Evolutionary conservation across 1,140 invertebrate genomes (phyloP).

Genomic region (Magallana angulata): DNA sequence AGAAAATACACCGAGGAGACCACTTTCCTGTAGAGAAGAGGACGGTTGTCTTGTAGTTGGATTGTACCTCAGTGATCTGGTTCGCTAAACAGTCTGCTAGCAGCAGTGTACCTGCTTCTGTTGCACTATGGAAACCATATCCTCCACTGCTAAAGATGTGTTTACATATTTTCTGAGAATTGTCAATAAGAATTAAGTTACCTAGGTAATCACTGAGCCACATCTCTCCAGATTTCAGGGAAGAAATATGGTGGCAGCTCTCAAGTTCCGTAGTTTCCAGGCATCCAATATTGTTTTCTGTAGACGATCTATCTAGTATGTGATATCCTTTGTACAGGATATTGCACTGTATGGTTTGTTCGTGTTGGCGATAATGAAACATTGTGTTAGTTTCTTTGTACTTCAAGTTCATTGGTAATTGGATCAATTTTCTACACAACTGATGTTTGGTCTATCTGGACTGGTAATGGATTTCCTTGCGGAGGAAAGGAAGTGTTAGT

Average conservation of each 20-base stretch:
- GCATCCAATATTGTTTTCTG: neutral
- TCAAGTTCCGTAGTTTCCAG: neutral
- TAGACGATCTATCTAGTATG: too few relatives aligned
- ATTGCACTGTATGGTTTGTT: too few relatives aligned
- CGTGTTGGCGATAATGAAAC: too few relatives aligned
- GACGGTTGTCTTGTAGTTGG: neutral
- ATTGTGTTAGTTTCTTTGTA: too few relatives aligned
- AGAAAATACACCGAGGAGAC: neutral
- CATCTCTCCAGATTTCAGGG: neutral
- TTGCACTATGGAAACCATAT: neutral
- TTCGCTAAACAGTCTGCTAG: neutral
- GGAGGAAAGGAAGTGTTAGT: too few relatives aligned
- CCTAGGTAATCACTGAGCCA: neutral
- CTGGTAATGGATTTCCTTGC: too few relatives aligned
- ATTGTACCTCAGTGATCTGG: neutral
- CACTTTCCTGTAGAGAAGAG: conserved; percentile 16
- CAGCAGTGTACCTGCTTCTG: neutral
- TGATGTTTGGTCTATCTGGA: too few relatives aligned
- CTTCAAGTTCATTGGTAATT: too few relatives aligned
- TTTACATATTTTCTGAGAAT: neutral
- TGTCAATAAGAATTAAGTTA: neutral
- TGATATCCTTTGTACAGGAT: too few relatives aligned
- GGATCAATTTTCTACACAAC: too few relatives aligned
- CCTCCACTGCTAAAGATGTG: neutral
- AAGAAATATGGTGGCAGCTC: conserved; percentile 21